Conservation (phyloP, 1,140 invertebrate species). For the Trichonephila clavata region DNA sequence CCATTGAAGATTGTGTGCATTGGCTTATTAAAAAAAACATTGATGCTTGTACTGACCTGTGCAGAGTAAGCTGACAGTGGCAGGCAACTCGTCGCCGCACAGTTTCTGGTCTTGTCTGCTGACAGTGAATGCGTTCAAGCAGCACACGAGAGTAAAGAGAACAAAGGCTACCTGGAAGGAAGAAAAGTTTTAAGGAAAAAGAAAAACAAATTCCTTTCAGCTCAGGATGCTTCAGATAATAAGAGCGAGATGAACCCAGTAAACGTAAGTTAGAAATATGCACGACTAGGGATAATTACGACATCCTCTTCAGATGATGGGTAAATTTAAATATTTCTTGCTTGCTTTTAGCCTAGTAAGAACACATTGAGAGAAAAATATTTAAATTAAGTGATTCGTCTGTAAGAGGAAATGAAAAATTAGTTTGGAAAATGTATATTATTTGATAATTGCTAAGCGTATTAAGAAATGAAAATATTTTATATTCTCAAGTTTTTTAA, state of each 20-base stretch:
- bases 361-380: background rate
- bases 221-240: background rate
- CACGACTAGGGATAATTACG: background rate
- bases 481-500: too few species aligned
- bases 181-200: background rate
- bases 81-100: slow-evolving; percentile 11
- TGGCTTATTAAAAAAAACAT: background rate
- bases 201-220: background rate
- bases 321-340: background rate
- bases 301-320: background rate
- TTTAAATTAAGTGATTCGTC: too few species aligned
- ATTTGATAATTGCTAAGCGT: too few species aligned
- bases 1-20: background rate
- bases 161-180: background rate
- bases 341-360: background rate
- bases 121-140: background rate
- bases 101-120: background rate
- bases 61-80: background rate
- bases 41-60: background rate
- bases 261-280: background rate
- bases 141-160: background rate
- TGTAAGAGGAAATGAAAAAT: too few species aligned
- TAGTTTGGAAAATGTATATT: too few species aligned
- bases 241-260: background rate
- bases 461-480: too few species aligned